Conservation (phyloP, 2,888 invertebrate genomes). For the Hetaerina titia region DNA sequence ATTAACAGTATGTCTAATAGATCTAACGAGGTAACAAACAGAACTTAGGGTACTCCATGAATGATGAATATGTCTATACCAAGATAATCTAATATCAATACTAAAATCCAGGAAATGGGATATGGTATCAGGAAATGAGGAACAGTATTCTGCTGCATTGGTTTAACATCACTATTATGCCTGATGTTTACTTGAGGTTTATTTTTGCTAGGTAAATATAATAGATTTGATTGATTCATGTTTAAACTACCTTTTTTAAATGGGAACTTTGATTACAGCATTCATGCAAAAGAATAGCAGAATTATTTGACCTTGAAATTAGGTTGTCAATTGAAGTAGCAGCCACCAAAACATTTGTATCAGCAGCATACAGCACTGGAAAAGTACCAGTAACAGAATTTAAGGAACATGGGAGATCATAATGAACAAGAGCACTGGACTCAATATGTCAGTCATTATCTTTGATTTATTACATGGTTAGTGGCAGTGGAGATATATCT, state of each 20-base stretch:
- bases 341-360: neutral
- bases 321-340: constrained; percentile 1
- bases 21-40: neutral
- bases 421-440: neutral
- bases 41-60: neutral
- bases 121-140: too few species aligned
- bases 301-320: constrained; percentile 2
- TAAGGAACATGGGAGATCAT: neutral
- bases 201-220: neutral
- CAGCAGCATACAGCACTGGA: constrained; percentile 17
- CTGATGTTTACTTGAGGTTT: too few species aligned
- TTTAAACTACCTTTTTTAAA: too few species aligned
- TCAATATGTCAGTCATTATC: too few species aligned
- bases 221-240: neutral
- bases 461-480: too few species aligned
- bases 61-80: too few species aligned
- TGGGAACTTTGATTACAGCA: neutral
- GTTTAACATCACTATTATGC: neutral
- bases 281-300: constrained; percentile 10
- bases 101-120: neutral
- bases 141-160: neutral
- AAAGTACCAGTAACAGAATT: neutral
- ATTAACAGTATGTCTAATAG: neutral
- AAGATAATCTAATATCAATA: neutral
- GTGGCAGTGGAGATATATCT: too few species aligned